Conservation (phyloP, 2,797 vertebrate species). For the Botia kubotai region DNA sequence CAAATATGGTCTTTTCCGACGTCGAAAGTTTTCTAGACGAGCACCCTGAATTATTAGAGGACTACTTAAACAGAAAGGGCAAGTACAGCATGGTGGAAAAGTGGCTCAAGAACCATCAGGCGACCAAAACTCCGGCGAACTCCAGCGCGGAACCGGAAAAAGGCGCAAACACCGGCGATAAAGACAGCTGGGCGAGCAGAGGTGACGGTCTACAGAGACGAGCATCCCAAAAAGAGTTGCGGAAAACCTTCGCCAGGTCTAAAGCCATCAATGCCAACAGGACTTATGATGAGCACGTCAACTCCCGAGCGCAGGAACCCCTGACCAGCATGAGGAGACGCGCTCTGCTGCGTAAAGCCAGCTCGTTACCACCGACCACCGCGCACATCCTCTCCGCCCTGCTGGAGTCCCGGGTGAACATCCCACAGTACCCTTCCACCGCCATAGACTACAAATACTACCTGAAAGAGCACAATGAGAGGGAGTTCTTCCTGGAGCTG, state of each 20-base stretch:
- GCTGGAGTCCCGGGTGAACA: conserved; percentile 95
- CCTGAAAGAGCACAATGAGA: conserved; percentile 92
- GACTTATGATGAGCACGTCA: conserved; percentile 97
- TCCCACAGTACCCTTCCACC: conserved; percentile 94
- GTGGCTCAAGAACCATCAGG: conserved; percentile 87
- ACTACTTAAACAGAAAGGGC: conserved; percentile 90
- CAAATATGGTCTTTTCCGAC: conserved; percentile 87
- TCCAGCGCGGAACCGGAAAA: conserved; percentile 65
- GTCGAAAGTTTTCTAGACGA: conserved; percentile 97
- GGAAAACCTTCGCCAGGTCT: conserved; percentile 95
- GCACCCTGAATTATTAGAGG: conserved; percentile 91
- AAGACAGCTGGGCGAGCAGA: conserved; percentile 80
- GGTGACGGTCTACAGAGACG: conserved; percentile 83
- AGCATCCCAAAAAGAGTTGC: conserved; percentile 93
- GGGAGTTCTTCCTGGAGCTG: conserved; percentile 97
- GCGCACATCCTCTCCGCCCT: conserved; percentile 96
- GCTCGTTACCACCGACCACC: conserved; percentile 94
- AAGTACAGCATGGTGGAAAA: conserved; percentile 90
- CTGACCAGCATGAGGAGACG: conserved; percentile 92
- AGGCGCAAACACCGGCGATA: conserved; percentile 64
- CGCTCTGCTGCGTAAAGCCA: conserved; percentile 94
- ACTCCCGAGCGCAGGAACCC: conserved; percentile 90
- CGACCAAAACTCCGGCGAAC: conserved; percentile 61
- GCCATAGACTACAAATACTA: conserved; percentile 97
- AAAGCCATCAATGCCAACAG: conserved; percentile 94